Evolutionary conservation across 2,888 invertebrate genomes (phyloP).

Genomic region (Eustalomyia histrio): DNA sequence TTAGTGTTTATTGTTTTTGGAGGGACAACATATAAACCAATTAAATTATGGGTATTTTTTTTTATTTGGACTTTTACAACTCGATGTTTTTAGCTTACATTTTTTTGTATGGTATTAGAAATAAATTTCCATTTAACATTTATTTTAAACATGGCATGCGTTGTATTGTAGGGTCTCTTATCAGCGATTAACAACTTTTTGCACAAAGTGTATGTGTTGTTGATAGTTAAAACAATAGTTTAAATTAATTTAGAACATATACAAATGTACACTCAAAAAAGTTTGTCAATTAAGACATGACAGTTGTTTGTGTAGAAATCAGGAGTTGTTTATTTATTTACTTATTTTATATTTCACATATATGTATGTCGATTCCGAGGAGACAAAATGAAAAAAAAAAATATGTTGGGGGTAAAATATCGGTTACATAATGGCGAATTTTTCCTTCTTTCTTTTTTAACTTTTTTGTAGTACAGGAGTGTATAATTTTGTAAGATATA

Average conservation of each 20-base stretch:
- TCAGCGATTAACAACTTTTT: neutral
- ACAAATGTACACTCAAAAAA: no score
- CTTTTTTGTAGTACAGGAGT: no score
- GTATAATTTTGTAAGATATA: no score
- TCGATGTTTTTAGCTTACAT: neutral
- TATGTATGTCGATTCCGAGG: no score
- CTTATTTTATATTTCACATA: no score
- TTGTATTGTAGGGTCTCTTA: neutral
- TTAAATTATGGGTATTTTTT: neutral
- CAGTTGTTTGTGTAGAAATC: no score
- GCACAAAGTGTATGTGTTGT: neutral
- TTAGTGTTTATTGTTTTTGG: neutral
- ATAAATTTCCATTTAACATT: neutral
- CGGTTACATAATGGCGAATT: no score
- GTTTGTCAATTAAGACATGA: no score
- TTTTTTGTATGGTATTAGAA: neutral
- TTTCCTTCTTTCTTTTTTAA: no score
- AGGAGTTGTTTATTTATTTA: no score
- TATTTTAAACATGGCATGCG: neutral
- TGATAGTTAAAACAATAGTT: neutral
- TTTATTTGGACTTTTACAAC: constrained; percentile 1
- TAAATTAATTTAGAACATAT: neutral
- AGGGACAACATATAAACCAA: neutral
- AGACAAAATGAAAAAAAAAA: no score
- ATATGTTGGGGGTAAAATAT: no score